phyloP scores from a whole-genome alignment of 2,888 invertebrate genomes.

The Diplolepis rosae region DNA sequence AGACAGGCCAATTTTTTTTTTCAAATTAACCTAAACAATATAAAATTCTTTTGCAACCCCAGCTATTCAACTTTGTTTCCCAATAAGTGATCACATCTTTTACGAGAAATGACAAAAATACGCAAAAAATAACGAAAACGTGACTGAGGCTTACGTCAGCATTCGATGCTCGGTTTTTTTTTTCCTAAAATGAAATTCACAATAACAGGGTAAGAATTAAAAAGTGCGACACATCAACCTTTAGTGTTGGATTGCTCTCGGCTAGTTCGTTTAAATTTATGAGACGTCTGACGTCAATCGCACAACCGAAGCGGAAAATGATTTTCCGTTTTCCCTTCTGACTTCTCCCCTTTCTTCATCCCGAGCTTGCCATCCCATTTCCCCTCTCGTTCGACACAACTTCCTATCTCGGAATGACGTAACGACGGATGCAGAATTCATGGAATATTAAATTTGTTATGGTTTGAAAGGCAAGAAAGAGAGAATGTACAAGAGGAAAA shows the following conservation, averaged over 20 bases:
- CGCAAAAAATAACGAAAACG: too few relatives aligned
- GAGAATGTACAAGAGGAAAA: not conserved
- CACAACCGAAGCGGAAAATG: constrained; percentile 17
- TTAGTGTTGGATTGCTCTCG: not conserved
- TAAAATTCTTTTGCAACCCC: too few relatives aligned
- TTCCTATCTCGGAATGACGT: constrained; percentile 21
- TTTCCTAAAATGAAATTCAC: not conserved
- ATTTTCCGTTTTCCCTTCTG: constrained; percentile 12
- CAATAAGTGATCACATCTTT: too few relatives aligned
- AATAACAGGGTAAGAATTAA: not conserved
- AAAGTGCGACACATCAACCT: constrained; percentile 9
- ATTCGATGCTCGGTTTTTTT: not conserved
- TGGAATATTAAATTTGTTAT: constrained; percentile 8
- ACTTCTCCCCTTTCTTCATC: not conserved
- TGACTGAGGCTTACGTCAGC: too few relatives aligned
- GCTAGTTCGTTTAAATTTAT: constrained; percentile 27
- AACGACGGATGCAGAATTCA: constrained; percentile 11
- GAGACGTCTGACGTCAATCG: constrained; percentile 17
- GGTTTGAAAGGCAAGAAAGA: not conserved
- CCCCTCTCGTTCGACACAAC: constrained; percentile 1
- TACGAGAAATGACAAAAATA: too few relatives aligned
- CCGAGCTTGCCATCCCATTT: too few relatives aligned
- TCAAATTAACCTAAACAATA: too few relatives aligned
- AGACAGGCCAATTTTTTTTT: too few relatives aligned
- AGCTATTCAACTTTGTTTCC: too few relatives aligned